Base-by-base conservation (phyloP, 30 jellyfish, hydroid and myxozoan species). In the Catostylus mosaicus region DNA sequence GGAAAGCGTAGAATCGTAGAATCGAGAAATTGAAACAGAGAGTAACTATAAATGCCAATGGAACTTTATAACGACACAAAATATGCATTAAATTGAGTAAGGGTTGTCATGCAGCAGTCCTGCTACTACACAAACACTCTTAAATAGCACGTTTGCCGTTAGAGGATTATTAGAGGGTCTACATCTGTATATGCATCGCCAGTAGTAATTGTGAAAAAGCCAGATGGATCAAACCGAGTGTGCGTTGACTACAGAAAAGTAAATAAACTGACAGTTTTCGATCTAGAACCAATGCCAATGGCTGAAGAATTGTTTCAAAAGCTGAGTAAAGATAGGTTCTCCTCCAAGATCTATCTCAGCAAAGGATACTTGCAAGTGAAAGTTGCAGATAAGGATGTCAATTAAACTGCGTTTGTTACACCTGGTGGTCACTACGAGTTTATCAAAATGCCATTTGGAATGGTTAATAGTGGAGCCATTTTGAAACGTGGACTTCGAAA, bases 401-500 rank as follows among this genome's bases (percentile, higher is more conserved):
- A 31, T 30, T 6, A 65, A 6, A 31, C 71, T 57, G 71, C n/a
- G n/a, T n/a, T n/a, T n/a, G n/a, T n/a, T n/a, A n/a, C n/a, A n/a
- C n/a, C n/a, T n/a, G n/a, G n/a, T 30, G 32, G 32, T 57, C 71
- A 30, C 36, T 57, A 57, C 18, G 71, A 57, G 36, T 57, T 57
- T 30, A 4, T 24, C 23, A 65, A 35, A 35, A 27, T 65, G 78
- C 63, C 78, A 3, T 65, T 65, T 31, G 78, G 65, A 30, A 65
- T 65, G 78, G 54, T 65, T 35, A 65, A 65, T 30, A 30, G 54
- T 65, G 46, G 54, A 60, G 73, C 73, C 12, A 60, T 27, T 29
- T 60, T 60, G 23, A 9, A 60, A 29, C 30, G 73, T 20, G 78
- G 54, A 31, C 48, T 65, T 31, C 48, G 24, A 62, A 65, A 65